phyloP scores from a whole-genome alignment of 2,888 invertebrate species.

The Lissonota sp. region DNA sequence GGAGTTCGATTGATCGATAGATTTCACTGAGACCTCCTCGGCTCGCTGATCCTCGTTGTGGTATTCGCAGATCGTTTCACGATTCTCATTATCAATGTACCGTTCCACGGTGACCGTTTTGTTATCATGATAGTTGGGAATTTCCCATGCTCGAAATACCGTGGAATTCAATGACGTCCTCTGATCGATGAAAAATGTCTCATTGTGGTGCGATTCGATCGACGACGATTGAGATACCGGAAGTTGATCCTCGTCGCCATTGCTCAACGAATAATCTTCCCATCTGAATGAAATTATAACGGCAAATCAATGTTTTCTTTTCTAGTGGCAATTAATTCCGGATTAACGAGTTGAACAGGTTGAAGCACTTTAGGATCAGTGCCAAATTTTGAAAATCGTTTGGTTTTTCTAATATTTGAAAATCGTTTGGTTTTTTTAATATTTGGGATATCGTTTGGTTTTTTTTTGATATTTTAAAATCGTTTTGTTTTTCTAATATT shows the following conservation, averaged over 20 bases:
- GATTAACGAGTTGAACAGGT: too few relatives aligned
- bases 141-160: slow-evolving; percentile 73
- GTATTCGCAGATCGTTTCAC: slow-evolving; percentile 7
- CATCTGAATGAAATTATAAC: slow-evolving; percentile 37
- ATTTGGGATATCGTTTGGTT: too few relatives aligned
- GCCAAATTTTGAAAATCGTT: neutral
- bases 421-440: too few relatives aligned
- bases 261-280: slow-evolving; percentile 41
- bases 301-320: too few relatives aligned
- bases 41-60: slow-evolving; percentile 28
- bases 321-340: too few relatives aligned
- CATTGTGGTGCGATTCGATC: slow-evolving; percentile 1
- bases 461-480: too few relatives aligned
- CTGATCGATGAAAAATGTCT: slow-evolving; percentile 39
- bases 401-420: too few relatives aligned
- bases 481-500: too few relatives aligned
- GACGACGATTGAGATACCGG: slow-evolving; percentile 2
- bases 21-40: slow-evolving; percentile 48
- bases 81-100: slow-evolving; percentile 24
- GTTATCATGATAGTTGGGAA: slow-evolving; percentile 65
- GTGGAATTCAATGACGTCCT: slow-evolving; percentile 28
- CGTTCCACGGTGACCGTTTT: slow-evolving; percentile 28
- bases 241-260: slow-evolving; percentile 2
- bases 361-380: neutral
- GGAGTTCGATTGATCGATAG: slow-evolving; percentile 57